Conservation (phyloP, 30 jellyfish, hydroid and myxozoan species). For the Aurelia coerulea region DNA sequence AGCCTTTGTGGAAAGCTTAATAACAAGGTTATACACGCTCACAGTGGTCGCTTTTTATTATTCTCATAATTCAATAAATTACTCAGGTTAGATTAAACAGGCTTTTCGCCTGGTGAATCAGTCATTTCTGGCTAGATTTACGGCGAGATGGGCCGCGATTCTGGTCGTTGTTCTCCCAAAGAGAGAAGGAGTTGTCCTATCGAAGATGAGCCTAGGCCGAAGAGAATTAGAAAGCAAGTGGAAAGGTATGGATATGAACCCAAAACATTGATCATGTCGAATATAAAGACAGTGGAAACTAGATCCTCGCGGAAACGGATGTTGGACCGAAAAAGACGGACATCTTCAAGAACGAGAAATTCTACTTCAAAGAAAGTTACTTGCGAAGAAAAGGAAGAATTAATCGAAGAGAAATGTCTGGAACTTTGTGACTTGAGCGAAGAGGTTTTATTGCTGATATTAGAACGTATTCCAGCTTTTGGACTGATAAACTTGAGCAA, state of each 20-base stretch:
- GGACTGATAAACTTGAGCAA: slow-evolving; percentile 88
- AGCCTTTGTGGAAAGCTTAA: slow-evolving; percentile 61
- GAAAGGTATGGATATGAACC: slow-evolving; percentile 56
- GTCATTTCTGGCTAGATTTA: slow-evolving; percentile 50
- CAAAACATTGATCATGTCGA: slow-evolving; percentile 27
- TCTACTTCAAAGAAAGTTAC: neutral
- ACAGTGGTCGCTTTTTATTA: slow-evolving; percentile 72
- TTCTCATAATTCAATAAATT: slow-evolving; percentile 71
- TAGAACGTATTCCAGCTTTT: slow-evolving; percentile 91
- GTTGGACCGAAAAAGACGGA: slow-evolving; percentile 23
- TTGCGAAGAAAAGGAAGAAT: slow-evolving; percentile 15
- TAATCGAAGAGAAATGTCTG: slow-evolving; percentile 28
- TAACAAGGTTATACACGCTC: slow-evolving; percentile 73
- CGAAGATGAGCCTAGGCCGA: slow-evolving; percentile 49
- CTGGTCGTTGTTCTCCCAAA: slow-evolving; percentile 16
- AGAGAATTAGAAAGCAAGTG: slow-evolving; percentile 56
- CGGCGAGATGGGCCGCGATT: slow-evolving; percentile 52
- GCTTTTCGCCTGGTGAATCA: slow-evolving; percentile 62
- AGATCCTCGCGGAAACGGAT: slow-evolving; percentile 35
- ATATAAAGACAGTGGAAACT: slow-evolving; percentile 3
- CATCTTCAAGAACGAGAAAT: slow-evolving; percentile 6
- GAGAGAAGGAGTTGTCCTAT: slow-evolving; percentile 10
- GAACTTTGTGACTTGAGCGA: slow-evolving; percentile 88
- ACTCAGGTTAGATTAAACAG: slow-evolving; percentile 73
- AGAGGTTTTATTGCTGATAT: slow-evolving; percentile 79